Evolutionary conservation across 1,140 invertebrate species (phyloP), one percentile per base, ranked within the genome.

Genomic region (Hydropsyche tenuis): DNA sequence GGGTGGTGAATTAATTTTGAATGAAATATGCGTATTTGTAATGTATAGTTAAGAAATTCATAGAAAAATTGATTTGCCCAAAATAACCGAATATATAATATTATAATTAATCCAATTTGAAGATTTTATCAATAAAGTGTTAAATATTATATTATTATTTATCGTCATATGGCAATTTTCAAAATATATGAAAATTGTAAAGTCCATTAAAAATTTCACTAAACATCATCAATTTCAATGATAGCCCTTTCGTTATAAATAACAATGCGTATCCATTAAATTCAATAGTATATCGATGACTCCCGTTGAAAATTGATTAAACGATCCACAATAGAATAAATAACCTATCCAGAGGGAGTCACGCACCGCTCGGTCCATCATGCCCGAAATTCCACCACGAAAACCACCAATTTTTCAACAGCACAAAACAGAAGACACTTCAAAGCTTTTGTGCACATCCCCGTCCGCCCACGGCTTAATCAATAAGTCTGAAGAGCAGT

Each of bases 251-350:
- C 46, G 14, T 5, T 51, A 20, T 3, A 4, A 51, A 16, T n/a
- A 51, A 4, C 14, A 4, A 27, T 16, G 60, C 60, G 60, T 37
- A 63, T 63, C 16, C 6, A 63, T 14, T n/a, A 14, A 16, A 51
- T 20, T 51, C 5, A 51, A 5, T 37, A 3, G 18, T 18, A 16
- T 53, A 53, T 53, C 48, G 20, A 53, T 53, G 48, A 53, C 48
- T 18, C 30, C 14, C 48, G 48, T 53, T 27, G 23, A 63, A 63
- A 63, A 63, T 63, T 63, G 60, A 63, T 63, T 27, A 63, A 63
- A 63, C 23, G 16, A 30, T 30, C 60, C 23, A 18, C 45, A 45
- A 48, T 51, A 37, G 14, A 27, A 37, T 37, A 51, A 27, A 4
- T 5, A 23, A 6, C 23, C 16, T 16, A 45, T 43, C 14, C 30